Conservation (phyloP, 2,888 invertebrate species). For the Morpho deidamia region DNA sequence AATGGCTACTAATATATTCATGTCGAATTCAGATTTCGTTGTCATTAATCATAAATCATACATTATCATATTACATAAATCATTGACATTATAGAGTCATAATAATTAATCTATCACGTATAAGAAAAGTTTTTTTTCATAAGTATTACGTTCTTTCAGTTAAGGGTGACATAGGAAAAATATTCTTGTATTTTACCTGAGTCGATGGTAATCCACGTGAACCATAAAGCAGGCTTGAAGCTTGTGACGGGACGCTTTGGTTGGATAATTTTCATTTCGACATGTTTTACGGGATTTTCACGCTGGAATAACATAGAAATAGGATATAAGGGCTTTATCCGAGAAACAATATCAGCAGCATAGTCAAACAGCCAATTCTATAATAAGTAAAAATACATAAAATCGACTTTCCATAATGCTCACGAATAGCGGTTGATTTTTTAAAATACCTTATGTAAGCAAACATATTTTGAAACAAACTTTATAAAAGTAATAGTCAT, state of each 20-base stretch:
- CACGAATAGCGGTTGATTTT: no score
- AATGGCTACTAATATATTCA: background rate
- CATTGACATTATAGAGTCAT: no score
- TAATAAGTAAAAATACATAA: no score
- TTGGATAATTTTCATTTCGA: constrained; percentile 16
- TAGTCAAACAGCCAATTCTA: no score
- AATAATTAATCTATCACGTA: no score
- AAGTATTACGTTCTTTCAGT: background rate
- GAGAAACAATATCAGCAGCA: no score
- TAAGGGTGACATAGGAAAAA: background rate
- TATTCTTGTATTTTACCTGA: background rate
- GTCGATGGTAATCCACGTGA: constrained; percentile 5
- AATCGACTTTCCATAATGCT: no score
- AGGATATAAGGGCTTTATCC: background rate
- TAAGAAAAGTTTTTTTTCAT: no score
- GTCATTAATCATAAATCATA: no score
- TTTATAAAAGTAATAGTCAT: constrained; percentile 7
- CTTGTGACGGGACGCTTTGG: constrained; percentile 3
- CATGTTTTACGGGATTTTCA: constrained; percentile 11
- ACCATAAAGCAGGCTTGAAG: constrained; percentile 12
- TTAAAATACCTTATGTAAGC: no score
- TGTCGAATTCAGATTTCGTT: background rate
- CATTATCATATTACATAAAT: no score
- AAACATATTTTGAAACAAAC: background rate
- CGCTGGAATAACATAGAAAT: background rate